phyloP scores from a whole-genome alignment of 2,113 vertebrate genomes.

The Phalacrocorax carbo region DNA sequence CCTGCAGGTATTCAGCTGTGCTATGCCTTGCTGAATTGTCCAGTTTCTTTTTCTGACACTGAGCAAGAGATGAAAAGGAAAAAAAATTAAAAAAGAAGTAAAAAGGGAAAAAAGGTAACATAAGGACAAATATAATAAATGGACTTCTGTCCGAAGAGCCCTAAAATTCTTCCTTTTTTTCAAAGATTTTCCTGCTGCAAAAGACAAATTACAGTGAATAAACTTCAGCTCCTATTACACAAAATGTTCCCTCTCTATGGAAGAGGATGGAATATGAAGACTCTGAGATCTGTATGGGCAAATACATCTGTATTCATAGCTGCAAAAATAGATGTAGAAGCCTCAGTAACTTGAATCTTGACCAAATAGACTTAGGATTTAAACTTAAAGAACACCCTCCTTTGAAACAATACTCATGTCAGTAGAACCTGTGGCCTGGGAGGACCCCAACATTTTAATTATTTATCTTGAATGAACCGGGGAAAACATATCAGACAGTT shows the following conservation, averaged over 20 bases:
- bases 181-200: not conserved
- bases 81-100: too few relatives aligned
- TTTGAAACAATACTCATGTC: not conserved
- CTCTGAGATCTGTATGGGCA: not conserved
- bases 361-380: not conserved
- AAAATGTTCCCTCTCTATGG: not conserved
- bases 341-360: not conserved
- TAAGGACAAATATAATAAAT: not conserved
- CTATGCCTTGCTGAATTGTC: not conserved
- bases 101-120: not conserved
- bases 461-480: not conserved
- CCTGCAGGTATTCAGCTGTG: not conserved
- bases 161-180: not conserved
- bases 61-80: not conserved
- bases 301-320: not conserved
- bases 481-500: not conserved
- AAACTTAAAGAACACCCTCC: not conserved
- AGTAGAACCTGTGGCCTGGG: not conserved
- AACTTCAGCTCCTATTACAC: not conserved
- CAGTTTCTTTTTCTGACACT: not conserved
- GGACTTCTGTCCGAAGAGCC: not conserved
- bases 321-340: not conserved
- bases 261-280: not conserved
- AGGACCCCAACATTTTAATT: not conserved
- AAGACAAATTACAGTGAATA: not conserved